Conservation (phyloP, 92 coral and sea anemone species). For the Parazoanthus atlanticus region DNA sequence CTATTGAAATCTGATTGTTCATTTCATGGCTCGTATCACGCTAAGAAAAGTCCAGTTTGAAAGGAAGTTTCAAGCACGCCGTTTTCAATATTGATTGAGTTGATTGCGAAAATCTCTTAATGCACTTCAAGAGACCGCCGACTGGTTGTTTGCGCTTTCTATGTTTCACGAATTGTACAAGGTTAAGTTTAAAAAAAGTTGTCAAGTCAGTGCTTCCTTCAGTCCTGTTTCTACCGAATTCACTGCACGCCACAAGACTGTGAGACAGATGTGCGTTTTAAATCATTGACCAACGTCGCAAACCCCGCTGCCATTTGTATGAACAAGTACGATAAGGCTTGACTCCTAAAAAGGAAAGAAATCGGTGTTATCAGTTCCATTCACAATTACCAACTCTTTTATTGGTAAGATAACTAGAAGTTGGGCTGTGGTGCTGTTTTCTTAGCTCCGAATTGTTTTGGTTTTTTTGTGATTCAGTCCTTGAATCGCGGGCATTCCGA, state of each 20-base stretch:
- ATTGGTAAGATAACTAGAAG: background rate
- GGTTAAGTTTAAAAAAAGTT: background rate
- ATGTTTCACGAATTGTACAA: background rate
- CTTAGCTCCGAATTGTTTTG: background rate
- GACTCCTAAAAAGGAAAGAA: background rate
- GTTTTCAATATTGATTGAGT: background rate
- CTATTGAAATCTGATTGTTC: constrained; percentile 37
- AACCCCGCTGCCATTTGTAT: background rate
- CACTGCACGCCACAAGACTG: background rate
- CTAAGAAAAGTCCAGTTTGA: constrained; percentile 1
- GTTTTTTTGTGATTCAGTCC: background rate
- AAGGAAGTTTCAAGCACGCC: background rate
- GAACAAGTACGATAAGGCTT: background rate
- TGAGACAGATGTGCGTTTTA: background rate
- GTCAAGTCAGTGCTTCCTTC: background rate
- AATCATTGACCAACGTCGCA: background rate
- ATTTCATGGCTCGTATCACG: constrained; percentile 22
- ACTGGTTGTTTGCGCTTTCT: background rate
- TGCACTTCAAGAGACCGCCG: constrained; percentile 2
- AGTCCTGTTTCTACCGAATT: background rate
- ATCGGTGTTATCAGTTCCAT: background rate
- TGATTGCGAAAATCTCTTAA: constrained; percentile 5
- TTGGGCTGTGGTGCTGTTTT: background rate
- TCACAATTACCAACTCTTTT: background rate
- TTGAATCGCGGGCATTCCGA: background rate